phyloP scores from a whole-genome alignment of 1,140 invertebrate species.

The Thalassaphorura encarpata region DNA sequence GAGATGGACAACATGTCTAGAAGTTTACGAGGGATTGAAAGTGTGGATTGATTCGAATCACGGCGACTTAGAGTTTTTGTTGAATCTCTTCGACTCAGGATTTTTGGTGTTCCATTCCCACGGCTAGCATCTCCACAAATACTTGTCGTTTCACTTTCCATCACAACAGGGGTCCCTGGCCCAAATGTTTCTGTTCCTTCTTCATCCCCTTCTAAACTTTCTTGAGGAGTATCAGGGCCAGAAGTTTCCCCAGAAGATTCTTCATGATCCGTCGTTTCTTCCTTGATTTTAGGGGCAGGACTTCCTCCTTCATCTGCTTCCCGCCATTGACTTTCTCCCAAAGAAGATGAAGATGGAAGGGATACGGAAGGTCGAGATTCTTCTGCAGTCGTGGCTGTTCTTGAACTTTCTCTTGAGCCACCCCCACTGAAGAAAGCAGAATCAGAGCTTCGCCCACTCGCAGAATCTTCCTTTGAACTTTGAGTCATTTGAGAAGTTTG shows the following conservation, averaged over 20 bases:
- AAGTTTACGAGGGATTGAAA: slow-evolving; percentile 30
- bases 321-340: slow-evolving; percentile 24
- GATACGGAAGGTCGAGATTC: slow-evolving; percentile 33
- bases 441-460: slow-evolving; percentile 25
- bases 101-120: slow-evolving; percentile 18
- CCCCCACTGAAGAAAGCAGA: slow-evolving; percentile 25
- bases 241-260: slow-evolving; percentile 71
- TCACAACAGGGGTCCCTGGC: not conserved
- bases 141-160: not conserved
- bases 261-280: slow-evolving; percentile 21
- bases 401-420: slow-evolving; percentile 9
- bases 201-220: slow-evolving; percentile 59
- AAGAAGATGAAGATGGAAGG: slow-evolving; percentile 25
- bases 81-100: slow-evolving; percentile 26
- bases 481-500: not conserved
- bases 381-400: slow-evolving; percentile 34
- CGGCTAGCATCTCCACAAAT: slow-evolving; percentile 1
- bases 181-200: not conserved
- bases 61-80: slow-evolving; percentile 17
- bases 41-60: slow-evolving; percentile 24
- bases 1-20: slow-evolving; percentile 32
- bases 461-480: slow-evolving; percentile 17
- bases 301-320: too few species aligned
- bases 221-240: slow-evolving; percentile 63
- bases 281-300: slow-evolving; percentile 31